These are phyloP conservation scores for Yoshiicerus persimilis DNA, from an alignment of 1,140 invertebrate genomes.

Conservation along the genomic window DNA sequence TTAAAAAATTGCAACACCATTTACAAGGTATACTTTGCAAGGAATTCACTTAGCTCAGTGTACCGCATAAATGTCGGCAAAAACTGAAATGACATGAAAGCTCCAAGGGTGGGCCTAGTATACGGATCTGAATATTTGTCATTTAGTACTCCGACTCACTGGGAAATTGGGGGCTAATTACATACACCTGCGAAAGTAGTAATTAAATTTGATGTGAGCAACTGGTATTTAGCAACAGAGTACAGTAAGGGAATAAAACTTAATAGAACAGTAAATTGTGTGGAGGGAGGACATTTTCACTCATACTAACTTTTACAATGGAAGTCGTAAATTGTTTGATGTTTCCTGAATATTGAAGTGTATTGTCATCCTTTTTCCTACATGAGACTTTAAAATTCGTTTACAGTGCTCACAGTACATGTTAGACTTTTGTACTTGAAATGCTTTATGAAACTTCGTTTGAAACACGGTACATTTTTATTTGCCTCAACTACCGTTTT, in stretches of 20 bases:
- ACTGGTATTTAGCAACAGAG: neutral
- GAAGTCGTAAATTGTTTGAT: neutral
- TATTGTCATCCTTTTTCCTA: neutral
- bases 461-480: too few species aligned
- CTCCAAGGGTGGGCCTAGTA: neutral
- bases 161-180: neutral
- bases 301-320: neutral
- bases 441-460: too few species aligned
- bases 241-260: neutral
- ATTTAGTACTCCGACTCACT: neutral
- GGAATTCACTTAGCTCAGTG: too few species aligned
- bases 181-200: neutral
- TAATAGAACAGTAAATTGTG: neutral
- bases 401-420: too few species aligned
- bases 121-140: neutral
- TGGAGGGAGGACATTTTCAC: neutral
- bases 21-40: too few species aligned
- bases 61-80: neutral
- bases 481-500: too few species aligned
- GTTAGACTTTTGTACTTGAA: too few species aligned
- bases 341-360: neutral
- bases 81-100: neutral
- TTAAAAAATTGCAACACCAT: too few species aligned
- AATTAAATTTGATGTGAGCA: neutral
- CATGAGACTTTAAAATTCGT: too few species aligned